Conservation (phyloP, 2,113 vertebrate genomes). For the Tapirus terrestris region DNA sequence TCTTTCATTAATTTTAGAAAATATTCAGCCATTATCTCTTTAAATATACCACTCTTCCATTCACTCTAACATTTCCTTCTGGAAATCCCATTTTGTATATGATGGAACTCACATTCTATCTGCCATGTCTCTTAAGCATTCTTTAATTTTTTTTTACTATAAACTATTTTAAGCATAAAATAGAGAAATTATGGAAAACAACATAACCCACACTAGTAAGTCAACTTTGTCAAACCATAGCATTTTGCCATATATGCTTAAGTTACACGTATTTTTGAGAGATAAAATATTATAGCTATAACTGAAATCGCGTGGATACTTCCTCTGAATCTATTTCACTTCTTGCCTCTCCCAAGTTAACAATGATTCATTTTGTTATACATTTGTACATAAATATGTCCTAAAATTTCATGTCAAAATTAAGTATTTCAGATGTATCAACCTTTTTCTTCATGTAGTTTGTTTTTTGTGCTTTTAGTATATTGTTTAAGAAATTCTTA, state of each 20-base stretch:
- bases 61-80: not conserved
- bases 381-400: not conserved
- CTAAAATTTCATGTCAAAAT: not conserved
- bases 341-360: not conserved
- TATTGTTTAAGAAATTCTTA: conserved; percentile 9
- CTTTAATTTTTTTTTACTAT: not conserved
- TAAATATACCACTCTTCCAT: not conserved
- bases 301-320: not conserved
- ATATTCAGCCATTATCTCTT: not conserved
- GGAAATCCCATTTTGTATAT: not conserved
- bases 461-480: not conserved
- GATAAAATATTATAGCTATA: not conserved
- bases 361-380: not conserved
- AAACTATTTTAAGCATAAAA: not conserved
- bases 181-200: not conserved
- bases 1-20: not conserved
- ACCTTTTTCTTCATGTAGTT: not conserved
- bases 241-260: not conserved
- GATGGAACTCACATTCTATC: not conserved
- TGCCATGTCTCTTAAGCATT: not conserved
- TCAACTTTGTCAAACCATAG: not conserved
- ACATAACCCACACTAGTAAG: not conserved
- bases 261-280: not conserved
- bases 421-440: not conserved
- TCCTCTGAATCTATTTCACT: not conserved